Percentiles rank a stretch among this genome's conserved stretches.
Conservation (phyloP, 2,797 vertebrate species). For the Falco naumanni region DNA sequence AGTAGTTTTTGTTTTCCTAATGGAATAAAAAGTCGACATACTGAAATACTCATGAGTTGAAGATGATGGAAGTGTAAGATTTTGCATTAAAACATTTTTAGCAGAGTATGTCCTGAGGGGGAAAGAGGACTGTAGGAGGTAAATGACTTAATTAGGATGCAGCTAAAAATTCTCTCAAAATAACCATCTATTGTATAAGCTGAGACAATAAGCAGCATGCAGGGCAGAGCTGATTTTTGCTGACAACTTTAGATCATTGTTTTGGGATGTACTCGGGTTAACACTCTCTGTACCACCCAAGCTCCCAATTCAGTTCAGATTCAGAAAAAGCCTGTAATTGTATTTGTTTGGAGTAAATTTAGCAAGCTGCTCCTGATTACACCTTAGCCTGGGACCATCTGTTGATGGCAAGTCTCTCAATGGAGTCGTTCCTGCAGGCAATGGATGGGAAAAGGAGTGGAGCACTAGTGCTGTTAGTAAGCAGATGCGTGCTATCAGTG, state of each 20-base stretch:
- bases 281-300: constrained; percentile 47
- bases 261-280: constrained; percentile 11
- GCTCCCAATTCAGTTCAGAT: constrained; percentile 65
- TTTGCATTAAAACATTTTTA: constrained; percentile 17
- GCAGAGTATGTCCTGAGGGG: constrained; percentile 5
- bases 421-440: constrained; percentile 73
- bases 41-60: not conserved
- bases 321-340: constrained; percentile 73
- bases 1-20: constrained; percentile 19
- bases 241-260: not conserved
- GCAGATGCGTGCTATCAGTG: constrained; percentile 77
- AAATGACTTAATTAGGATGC: constrained; percentile 54
- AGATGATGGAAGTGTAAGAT: not conserved
- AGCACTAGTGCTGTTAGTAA: constrained; percentile 66
- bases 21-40: not conserved
- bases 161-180: constrained; percentile 33
- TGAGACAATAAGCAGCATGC: not conserved
- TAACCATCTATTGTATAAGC: constrained; percentile 3
- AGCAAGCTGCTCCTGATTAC: constrained; percentile 80
- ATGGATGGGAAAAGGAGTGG: constrained; percentile 65
- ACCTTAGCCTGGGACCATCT: constrained; percentile 78
- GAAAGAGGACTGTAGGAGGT: constrained; percentile 24
- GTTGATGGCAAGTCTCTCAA: constrained; percentile 69
- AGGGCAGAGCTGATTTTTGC: not conserved
- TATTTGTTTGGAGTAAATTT: constrained; percentile 79